Conservation (phyloP, 2,113 vertebrate genomes). For the Hypomesus transpacificus region DNA sequence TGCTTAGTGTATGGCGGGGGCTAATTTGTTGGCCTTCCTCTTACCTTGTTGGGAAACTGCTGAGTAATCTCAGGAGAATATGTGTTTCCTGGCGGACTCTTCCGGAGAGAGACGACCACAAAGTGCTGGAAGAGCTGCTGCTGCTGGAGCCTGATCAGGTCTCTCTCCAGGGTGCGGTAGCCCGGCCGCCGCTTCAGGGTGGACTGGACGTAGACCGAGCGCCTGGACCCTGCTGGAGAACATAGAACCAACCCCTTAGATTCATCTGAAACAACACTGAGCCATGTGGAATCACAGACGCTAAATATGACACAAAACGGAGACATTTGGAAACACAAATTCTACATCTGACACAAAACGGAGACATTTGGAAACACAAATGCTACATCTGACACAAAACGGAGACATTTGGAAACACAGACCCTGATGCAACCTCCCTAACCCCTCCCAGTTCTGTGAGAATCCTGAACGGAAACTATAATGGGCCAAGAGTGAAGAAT, state of each 20-base stretch:
- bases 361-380: no score
- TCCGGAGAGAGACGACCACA: constrained; percentile 93
- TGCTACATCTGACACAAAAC: no score
- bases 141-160: constrained; percentile 91
- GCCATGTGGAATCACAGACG: no score
- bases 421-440: no score
- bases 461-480: no score
- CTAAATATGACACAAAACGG: no score
- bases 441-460: no score
- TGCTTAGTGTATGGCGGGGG: not conserved
- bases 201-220: constrained; percentile 77
- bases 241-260: not conserved
- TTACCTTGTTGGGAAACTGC: constrained; percentile 93
- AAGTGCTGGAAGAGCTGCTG: constrained; percentile 94
- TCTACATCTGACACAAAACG: no score
- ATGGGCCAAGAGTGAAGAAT: not conserved
- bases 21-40: constrained; percentile 10
- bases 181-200: constrained; percentile 80
- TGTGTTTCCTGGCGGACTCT: constrained; percentile 69
- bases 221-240: constrained; percentile 70
- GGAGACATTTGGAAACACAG: no score
- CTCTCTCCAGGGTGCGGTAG: constrained; percentile 92
- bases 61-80: constrained; percentile 90
- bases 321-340: no score
- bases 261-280: no score